These are phyloP conservation scores for Gopherus evgoodei DNA, from an alignment of 2,113 vertebrate species.

Conservation along the genomic window DNA sequence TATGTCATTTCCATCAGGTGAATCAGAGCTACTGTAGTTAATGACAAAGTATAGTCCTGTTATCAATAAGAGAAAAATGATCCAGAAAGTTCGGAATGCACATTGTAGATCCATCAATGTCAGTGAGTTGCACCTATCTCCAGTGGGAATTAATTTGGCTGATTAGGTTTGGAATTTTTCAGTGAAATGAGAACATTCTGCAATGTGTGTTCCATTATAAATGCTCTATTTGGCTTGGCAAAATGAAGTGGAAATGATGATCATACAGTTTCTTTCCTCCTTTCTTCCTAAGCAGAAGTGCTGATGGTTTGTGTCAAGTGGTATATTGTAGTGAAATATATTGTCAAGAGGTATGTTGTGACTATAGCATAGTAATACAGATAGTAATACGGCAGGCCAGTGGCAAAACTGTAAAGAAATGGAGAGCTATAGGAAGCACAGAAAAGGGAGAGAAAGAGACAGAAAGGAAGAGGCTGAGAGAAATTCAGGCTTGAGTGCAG, in stretches of 20 bases:
- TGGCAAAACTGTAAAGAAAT: neutral
- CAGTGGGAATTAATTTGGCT: neutral
- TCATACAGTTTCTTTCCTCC: neutral
- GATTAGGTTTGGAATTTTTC: neutral
- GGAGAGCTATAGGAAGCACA: neutral
- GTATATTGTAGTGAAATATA: neutral
- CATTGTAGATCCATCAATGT: neutral
- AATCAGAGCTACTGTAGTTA: neutral
- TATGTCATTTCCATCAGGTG: neutral
- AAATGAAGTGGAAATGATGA: neutral
- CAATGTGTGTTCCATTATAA: neutral
- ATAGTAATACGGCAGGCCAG: neutral
- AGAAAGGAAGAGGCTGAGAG: neutral
- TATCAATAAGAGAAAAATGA: neutral
- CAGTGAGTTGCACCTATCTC: neutral
- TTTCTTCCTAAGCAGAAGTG: neutral
- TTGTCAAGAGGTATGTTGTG: neutral
- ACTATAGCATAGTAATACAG: neutral
- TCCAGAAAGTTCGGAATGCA: neutral
- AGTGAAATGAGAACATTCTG: neutral
- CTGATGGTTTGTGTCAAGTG: neutral
- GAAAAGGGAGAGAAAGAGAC: neutral
- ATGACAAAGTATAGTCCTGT: neutral
- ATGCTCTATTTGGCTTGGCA: neutral
- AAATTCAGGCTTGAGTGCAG: neutral